Conservation (phyloP, 2,797 vertebrate genomes). For the Tamandua tetradactyla region DNA sequence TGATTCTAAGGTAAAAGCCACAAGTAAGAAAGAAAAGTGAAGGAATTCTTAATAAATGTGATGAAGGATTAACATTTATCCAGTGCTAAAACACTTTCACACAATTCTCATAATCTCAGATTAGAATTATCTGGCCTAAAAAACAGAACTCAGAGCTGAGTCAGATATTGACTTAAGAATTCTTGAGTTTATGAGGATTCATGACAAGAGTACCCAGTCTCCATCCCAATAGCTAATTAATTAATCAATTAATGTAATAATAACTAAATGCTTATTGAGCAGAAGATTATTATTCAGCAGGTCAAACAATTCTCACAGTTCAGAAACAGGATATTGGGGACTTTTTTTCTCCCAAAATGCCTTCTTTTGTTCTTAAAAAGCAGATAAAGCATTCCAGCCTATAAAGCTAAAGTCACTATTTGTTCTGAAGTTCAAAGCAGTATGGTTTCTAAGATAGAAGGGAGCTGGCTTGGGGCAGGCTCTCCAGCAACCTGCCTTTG, state of each 20-base stretch:
- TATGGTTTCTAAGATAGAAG: neutral
- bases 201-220: neutral
- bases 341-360: neutral
- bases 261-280: constrained; percentile 4
- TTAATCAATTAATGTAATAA: constrained; percentile 16
- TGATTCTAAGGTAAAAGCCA: neutral
- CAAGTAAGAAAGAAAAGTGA: neutral
- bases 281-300: constrained; percentile 26
- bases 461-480: neutral
- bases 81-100: neutral
- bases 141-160: constrained; percentile 44
- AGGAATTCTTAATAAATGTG: neutral
- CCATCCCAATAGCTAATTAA: constrained; percentile 35
- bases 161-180: neutral
- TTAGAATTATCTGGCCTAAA: constrained; percentile 34
- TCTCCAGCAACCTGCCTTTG: neutral
- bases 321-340: neutral
- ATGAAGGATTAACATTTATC: neutral
- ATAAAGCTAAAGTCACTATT: neutral
- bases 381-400: neutral
- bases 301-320: neutral
- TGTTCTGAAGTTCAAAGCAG: neutral
- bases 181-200: constrained; percentile 49
- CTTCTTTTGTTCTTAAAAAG: neutral
- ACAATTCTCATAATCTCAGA: constrained; percentile 32